Base-by-base conservation (phyloP, 1,140 invertebrate genomes). In the Drosophila orosa region DNA sequence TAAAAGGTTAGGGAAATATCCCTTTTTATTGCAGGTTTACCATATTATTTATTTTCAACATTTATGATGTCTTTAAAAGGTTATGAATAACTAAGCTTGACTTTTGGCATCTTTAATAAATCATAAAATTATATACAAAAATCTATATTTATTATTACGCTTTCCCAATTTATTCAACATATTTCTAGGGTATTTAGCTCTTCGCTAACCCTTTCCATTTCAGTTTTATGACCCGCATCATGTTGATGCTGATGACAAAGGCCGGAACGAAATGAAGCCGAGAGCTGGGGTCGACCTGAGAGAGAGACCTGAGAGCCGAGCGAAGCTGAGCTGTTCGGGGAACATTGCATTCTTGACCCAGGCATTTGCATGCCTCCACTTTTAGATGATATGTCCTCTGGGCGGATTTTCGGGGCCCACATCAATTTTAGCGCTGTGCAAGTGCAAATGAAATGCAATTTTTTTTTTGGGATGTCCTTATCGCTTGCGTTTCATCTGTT, bases 391-490 rank as follows among this genome's bases (percentile, higher is more conserved):
- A 29, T 56, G 73, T 47, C 42, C 54, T 61, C 37, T 50, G 68
- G 45, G 60, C 35, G 65, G 65, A 52, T 66, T 66, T 50, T 60
- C 24, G 60, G 60, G 61, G 65, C 52, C 60, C 69, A 56, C 52
- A 67, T 73, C 57, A 72, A 73, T 58, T 71, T 58, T 33, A 9
- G 50, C 50, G 52, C 22, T 17, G 40, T 71, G 66, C 66, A 71
- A 56, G 75, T 73, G 75, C 83, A 87, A 86, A 82, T 86, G 78
- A 86, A 86, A 87, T 85, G 80, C 79, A 89, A 65, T 82, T 83
- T 79, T 42, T 31, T 19, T 17, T 69, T 56, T 63, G 60, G 52
- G 59, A 47, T 54, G 35, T 29, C 40, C 84, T 85, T 89, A 89
- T 89, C 84, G 79, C 68, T 73, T 63, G 73, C 59, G 58, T 75